Percentiles rank a stretch among this genome's conserved stretches.
Conservation (phyloP, 1,140 invertebrate genomes). For the Oscheius sp. region DNA sequence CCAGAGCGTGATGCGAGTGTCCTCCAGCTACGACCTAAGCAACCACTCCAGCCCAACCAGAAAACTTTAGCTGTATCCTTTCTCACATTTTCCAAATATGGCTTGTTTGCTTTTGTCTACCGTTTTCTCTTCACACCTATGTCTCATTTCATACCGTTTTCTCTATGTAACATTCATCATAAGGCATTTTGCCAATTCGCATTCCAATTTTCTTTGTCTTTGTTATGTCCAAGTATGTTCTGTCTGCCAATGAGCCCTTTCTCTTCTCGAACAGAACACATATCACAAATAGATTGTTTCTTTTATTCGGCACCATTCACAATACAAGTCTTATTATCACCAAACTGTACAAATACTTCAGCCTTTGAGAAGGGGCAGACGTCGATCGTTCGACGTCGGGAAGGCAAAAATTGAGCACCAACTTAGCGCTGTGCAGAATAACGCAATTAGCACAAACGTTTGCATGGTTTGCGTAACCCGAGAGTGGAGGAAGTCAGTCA, state of each 20-base stretch:
- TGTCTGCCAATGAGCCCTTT: no score
- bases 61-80: not conserved
- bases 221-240: no score
- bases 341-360: not conserved
- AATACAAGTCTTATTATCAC: not conserved
- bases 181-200: no score
- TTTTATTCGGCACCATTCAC: no score
- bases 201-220: no score
- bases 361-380: not conserved
- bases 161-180: no score
- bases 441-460: not conserved
- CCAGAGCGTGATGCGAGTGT: conserved; percentile 19
- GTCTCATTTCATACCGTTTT: no score
- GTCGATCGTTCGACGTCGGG: not conserved
- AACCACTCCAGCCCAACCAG: not conserved
- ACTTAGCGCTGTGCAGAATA: not conserved
- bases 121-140: no score
- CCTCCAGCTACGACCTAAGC: conserved; percentile 32
- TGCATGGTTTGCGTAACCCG: not conserved
- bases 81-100: no score
- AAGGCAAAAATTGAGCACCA: conserved; percentile 8
- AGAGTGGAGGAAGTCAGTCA: conserved; percentile 2
- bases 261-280: no score
- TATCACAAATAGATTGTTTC: no score
- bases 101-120: no score